Evolutionary conservation across 1,140 invertebrate genomes (phyloP).

Genomic region (Coptotermes formosanus): DNA sequence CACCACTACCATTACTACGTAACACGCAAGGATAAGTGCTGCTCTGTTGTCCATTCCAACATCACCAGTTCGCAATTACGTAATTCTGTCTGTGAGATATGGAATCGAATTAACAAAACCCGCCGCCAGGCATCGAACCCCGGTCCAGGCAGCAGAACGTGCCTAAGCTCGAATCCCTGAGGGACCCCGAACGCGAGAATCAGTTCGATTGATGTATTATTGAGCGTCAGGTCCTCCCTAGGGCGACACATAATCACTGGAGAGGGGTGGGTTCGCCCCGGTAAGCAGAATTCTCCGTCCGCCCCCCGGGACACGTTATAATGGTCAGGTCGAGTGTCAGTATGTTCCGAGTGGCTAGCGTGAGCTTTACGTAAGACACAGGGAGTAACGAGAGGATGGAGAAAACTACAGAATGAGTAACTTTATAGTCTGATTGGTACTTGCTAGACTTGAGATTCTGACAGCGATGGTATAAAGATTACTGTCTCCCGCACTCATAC

Average conservation of each 20-base stretch:
- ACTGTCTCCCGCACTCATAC: no score
- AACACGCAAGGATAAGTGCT: not conserved
- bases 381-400: no score
- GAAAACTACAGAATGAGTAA: no score
- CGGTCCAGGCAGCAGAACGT: not conserved
- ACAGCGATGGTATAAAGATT: no score
- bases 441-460: no score
- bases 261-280: not conserved
- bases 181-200: not conserved
- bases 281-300: not conserved
- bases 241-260: not conserved
- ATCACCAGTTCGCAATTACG: not conserved
- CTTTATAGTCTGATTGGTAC: no score
- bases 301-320: not conserved
- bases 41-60: not conserved
- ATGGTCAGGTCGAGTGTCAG: not conserved
- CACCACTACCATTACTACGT: not conserved
- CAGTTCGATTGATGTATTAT: constrained; percentile 11
- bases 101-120: not conserved
- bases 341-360: not conserved
- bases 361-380: not conserved
- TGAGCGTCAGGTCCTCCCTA: not conserved
- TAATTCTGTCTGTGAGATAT: not conserved
- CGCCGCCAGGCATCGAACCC: not conserved
- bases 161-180: not conserved